Base-by-base conservation (phyloP, 1,140 invertebrate species). In the Mizuhopecten yessoensis region DNA sequence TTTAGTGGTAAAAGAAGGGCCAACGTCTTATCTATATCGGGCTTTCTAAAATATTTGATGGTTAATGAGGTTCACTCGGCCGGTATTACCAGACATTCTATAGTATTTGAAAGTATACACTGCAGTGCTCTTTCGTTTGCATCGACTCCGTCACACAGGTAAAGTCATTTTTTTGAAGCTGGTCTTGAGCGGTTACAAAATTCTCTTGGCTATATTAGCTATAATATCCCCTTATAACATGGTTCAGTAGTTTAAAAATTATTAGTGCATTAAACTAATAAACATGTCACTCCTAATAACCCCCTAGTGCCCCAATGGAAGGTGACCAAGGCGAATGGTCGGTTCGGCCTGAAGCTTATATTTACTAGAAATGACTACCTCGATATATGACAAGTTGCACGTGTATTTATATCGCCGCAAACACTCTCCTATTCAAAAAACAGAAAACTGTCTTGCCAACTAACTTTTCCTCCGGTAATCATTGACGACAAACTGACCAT, bases 361-460 rank as follows among this genome's bases (percentile, higher is more conserved):
- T 75, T 45, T 75, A 29, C n/a, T n/a, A n/a, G 23, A 2, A 75
- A 5, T 75, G 9, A 29, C 23, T 3, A 75, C n/a, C 57, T 29
- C n/a, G 1, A 23, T 75, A 29, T n/a, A 75, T 75, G 57, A 29
- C 57, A n/a, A n/a, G 57, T 75, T 29, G 11, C 57, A 75, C 57
- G 57, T 75, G 57, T 75, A 75, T 75, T 75, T n/a, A 29, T 75
- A 75, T 75, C 23, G 57, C 57, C 57, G 57, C 57, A 75, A 75
- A 75, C 57, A 75, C 57, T 75, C 29, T 29, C 29, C n/a, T 75
- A 9, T 29, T 23, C n/a, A 75, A 75, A 45, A n/a, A 75, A 75
- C 57, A n/a, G 57, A 75, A 75, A 75, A 23, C 23, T 75, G 23
- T 29, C 57, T 29, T 29, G 29, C 3, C 57, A 29, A 11, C 9